These are phyloP conservation scores for Rhamnusium bicolor DNA, from an alignment of 2,888 invertebrate species.

Conservation along the genomic window DNA sequence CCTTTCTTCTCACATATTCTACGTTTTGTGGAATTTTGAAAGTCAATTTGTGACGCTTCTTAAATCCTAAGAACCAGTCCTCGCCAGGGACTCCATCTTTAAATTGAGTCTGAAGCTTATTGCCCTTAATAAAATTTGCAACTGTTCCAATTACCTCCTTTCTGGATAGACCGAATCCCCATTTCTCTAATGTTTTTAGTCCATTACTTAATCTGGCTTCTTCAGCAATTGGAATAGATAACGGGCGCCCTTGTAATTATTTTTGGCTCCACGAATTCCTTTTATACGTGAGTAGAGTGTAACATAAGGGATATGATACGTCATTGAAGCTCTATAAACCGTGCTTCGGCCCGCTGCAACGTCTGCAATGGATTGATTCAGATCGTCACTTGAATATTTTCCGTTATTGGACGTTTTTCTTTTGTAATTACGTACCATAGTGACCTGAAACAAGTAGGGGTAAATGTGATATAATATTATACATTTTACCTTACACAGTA, in stretches of 20 bases:
- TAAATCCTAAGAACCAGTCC: conserved; percentile 55
- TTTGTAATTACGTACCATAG: background rate
- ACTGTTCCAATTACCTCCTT: conserved; percentile 52
- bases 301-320: background rate
- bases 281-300: background rate
- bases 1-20: conserved; percentile 58
- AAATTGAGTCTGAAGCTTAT: conserved; percentile 54
- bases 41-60: conserved; percentile 56
- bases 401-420: background rate
- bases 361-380: background rate
- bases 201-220: background rate
- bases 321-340: background rate
- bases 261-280: conserved; percentile 5
- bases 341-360: background rate
- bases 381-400: background rate
- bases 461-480: background rate
- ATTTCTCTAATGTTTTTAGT: background rate
- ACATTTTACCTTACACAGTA: background rate
- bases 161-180: background rate
- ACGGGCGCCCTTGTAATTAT: background rate
- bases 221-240: background rate
- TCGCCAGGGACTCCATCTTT: conserved; percentile 54
- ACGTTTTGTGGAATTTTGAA: conserved; percentile 64
- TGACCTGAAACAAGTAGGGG: background rate
- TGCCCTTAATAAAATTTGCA: conserved; percentile 47